Evolutionary conservation across 2,113 vertebrate genomes (phyloP).

Genomic region (western clawed frog (Xenopus tropicalis)): DNA sequence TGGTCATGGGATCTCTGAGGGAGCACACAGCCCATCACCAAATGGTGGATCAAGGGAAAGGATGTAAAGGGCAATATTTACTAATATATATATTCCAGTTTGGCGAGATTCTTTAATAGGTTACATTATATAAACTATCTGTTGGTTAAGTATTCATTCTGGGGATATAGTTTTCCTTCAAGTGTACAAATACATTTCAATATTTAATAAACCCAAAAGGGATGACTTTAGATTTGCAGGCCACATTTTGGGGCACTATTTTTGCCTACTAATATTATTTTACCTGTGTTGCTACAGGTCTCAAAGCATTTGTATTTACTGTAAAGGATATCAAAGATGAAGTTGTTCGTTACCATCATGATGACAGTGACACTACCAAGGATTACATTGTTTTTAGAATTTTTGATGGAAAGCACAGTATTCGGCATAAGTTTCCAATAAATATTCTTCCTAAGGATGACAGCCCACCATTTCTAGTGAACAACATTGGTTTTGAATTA

Average conservation of each 20-base stretch:
- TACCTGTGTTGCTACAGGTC: conserved; percentile 62
- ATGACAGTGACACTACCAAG: conserved; percentile 66
- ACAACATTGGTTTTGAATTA: conserved; percentile 62
- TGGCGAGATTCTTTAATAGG: too few relatives aligned
- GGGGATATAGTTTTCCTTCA: too few relatives aligned
- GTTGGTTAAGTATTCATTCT: too few relatives aligned
- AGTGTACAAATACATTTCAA: too few relatives aligned
- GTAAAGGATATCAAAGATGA: conserved; percentile 64
- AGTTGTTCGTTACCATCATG: conserved; percentile 64
- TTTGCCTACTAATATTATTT: conserved; percentile 56
- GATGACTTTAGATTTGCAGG: too few relatives aligned
- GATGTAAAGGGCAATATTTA: too few relatives aligned
- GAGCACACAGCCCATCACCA: too few relatives aligned
- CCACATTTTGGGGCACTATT: conserved; percentile 3
- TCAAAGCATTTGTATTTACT: conserved; percentile 71
- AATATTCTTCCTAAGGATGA: conserved; percentile 66
- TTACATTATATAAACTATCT: too few relatives aligned
- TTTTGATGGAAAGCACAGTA: conserved; percentile 64
- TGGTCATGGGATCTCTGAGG: too few relatives aligned
- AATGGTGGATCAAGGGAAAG: too few relatives aligned
- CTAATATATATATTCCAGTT: too few relatives aligned
- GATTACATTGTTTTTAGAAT: conserved; percentile 65
- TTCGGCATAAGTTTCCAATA: conserved; percentile 64
- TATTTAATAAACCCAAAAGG: too few relatives aligned
- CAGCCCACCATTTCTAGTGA: conserved; percentile 62